Conservation (phyloP, 2,797 vertebrate species). For the Halcyon leucocephala region DNA sequence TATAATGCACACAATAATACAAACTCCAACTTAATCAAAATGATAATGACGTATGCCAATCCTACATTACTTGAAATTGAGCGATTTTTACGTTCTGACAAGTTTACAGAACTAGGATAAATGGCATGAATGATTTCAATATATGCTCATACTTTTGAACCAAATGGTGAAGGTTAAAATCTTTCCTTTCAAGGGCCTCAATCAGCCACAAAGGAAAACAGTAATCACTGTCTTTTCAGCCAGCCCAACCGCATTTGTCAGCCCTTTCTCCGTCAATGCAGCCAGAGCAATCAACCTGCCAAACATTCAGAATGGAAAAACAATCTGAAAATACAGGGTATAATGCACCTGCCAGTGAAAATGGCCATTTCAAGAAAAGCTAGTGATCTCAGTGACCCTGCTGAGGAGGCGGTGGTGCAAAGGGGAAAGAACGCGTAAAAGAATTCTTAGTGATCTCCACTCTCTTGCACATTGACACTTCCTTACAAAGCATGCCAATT, state of each 20-base stretch:
- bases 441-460: slow-evolving; percentile 97
- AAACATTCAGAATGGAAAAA: slow-evolving; percentile 99
- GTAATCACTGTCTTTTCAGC: slow-evolving; percentile 99
- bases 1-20: slow-evolving; percentile 86
- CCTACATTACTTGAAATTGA: slow-evolving; percentile 89
- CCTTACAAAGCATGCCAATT: slow-evolving; percentile 99
- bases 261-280: slow-evolving; percentile 96
- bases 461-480: slow-evolving; percentile 97
- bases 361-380: slow-evolving; percentile 99
- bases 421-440: slow-evolving; percentile 94
- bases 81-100: slow-evolving; percentile 92
- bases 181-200: slow-evolving; percentile 99
- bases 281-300: slow-evolving; percentile 99
- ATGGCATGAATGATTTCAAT: slow-evolving; percentile 98
- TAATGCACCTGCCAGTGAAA: slow-evolving; percentile 99
- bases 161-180: slow-evolving; percentile 99
- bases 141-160: slow-evolving; percentile 95
- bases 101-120: slow-evolving; percentile 99
- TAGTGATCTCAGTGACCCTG: slow-evolving; percentile 99
- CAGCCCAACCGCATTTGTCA: slow-evolving; percentile 94
- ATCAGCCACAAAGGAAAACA: slow-evolving; percentile 99
- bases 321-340: slow-evolving; percentile 99
- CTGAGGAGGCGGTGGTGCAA: slow-evolving; percentile 91
- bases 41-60: slow-evolving; percentile 98
- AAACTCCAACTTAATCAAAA: slow-evolving; percentile 96